A percentile compares a stretch with the other conserved stretches of the same genome.
Evolutionary conservation across 1,140 invertebrate genomes (phyloP).

Genomic region (Kradibia gibbosae): DNA sequence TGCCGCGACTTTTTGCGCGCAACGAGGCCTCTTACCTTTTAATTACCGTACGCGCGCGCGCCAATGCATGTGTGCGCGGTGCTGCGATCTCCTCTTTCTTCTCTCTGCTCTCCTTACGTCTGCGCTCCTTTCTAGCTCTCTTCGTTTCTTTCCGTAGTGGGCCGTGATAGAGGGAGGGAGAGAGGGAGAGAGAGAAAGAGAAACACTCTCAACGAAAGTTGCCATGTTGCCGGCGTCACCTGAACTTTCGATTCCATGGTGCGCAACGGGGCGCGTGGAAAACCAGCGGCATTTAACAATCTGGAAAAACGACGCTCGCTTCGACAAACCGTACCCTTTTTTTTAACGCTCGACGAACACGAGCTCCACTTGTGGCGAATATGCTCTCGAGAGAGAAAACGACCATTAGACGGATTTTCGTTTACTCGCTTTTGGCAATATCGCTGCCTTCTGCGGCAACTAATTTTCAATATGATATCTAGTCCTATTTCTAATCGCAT

Average conservation of each 20-base stretch:
- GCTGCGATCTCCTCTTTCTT: constrained; percentile 39
- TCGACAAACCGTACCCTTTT: background rate
- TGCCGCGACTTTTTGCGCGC: constrained; percentile 2
- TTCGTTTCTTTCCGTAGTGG: constrained; percentile 54
- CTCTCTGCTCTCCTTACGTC: constrained; percentile 35
- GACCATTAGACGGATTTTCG: too few relatives aligned
- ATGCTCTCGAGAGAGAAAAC: too few relatives aligned
- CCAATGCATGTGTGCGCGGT: background rate
- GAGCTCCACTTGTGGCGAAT: too few relatives aligned
- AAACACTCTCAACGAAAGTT: constrained; percentile 57
- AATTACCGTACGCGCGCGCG: constrained; percentile 45
- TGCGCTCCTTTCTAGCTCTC: constrained; percentile 34
- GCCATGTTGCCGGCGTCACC: constrained; percentile 5
- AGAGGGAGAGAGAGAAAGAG: too few relatives aligned
- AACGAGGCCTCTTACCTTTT: constrained; percentile 52
- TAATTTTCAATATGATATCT: too few relatives aligned
- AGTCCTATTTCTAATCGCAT: too few relatives aligned
- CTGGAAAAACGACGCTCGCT: background rate
- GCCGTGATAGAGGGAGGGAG: too few relatives aligned
- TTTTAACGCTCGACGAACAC: too few relatives aligned
- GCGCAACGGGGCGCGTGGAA: background rate
- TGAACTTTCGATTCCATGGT: constrained; percentile 38
- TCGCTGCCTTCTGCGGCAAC: too few relatives aligned
- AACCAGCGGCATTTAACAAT: background rate
- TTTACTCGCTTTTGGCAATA: too few relatives aligned